Evolutionary conservation across 2,113 vertebrate species (phyloP), one percentile per base, ranked within the genome.

Genomic region (Odontophorus gujanensis): DNA sequence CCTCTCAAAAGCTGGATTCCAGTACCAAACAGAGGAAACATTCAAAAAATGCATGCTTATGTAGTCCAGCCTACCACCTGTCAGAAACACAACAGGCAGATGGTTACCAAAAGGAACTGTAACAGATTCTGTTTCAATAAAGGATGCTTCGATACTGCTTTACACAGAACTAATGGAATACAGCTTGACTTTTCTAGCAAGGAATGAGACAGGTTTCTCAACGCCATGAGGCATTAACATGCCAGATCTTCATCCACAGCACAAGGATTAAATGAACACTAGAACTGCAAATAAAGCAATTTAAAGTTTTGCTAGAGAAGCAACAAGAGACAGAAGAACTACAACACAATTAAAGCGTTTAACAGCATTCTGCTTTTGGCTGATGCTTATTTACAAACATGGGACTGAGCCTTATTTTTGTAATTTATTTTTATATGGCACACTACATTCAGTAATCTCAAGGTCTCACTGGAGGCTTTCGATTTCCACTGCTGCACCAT

Each of bases 41-140:
- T 14, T 6, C 6, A 1, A 42, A 73, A 85, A 65, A 53, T 20
- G 72, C 34, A 36, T 19, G 77, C 59, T 58, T 91, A 22, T 20
- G 32, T 42, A 72, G 58, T n/a, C 34, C 57, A 91, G 87, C 14
- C 40, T 78, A 48, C 48, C 92, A 95, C 85, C 79, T 94, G 82
- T 47, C 65, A 76, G 55, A 89, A 89, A 48, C 40, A 38, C 67
- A 71, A 55, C 38, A 89, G 72, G 76, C 89, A 87, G 85, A 87
- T 48, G 40, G 81, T 59, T 82, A 63, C 61, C 77, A 90, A 89
- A 84, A 95, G 8, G n/a, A 92, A 75, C 7, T 20, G 13, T 17
- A 40, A 81, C 30, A 84, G 51, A 68, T 75, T 90, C 48, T 24
- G 7, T 82, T 87, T 81, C 89, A 75, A 32, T 48, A 63, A 80